Conservation (phyloP, 1,140 invertebrate genomes). For the Drosophila varians region DNA sequence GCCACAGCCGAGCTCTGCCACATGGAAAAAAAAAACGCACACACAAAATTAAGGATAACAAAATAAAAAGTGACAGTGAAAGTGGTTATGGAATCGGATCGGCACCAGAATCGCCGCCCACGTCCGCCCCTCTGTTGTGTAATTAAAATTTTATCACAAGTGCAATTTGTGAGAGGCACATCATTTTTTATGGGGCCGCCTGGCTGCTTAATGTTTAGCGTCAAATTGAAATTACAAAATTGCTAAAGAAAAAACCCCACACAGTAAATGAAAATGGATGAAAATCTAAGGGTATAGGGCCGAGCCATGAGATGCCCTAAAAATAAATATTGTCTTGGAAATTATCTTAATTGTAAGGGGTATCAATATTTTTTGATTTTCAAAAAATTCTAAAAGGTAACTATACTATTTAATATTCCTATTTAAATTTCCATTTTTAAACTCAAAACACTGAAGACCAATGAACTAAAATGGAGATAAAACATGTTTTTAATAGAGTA, state of each 20-base stretch:
- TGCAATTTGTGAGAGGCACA: conserved; percentile 67
- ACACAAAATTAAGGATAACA: neutral
- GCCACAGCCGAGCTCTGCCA: conserved; percentile 67
- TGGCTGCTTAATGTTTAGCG: conserved; percentile 54
- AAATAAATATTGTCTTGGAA: neutral
- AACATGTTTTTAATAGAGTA: too few species aligned
- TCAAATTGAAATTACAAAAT: conserved; percentile 71
- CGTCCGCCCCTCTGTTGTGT: conserved; percentile 53
- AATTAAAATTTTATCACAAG: conserved; percentile 79
- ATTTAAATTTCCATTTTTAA: too few species aligned
- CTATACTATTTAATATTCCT: too few species aligned
- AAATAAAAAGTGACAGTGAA: conserved; percentile 4
- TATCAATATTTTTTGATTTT: too few species aligned
- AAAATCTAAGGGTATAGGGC: neutral
- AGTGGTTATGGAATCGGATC: conserved; percentile 12
- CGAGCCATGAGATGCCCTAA: neutral
- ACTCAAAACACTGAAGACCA: too few species aligned
- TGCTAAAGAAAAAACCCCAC: conserved; percentile 13
- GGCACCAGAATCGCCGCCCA: neutral
- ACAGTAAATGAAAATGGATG: neutral
- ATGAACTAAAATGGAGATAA: too few species aligned
- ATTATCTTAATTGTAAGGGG: too few species aligned
- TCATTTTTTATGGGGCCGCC: conserved; percentile 65
- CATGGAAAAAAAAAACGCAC: conserved; percentile 4
- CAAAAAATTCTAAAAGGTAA: too few species aligned